Base-by-base conservation (phyloP, 2,888 invertebrate genomes). In the Lithophane leautieri region DNA sequence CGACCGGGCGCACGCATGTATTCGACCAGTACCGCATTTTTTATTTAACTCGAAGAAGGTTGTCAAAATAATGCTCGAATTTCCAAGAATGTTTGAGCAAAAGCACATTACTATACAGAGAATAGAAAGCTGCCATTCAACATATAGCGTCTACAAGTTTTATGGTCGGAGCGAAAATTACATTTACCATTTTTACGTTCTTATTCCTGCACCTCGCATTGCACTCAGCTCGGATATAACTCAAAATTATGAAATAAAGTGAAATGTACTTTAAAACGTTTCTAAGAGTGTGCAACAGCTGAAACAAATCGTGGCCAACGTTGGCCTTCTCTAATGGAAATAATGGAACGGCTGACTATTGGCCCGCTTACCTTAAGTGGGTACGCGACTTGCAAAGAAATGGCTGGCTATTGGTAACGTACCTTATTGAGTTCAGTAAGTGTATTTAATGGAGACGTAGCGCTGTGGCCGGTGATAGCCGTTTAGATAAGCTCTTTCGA, bases 161-260 rank as follows among this genome's bases (percentile, higher is more conserved):
- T 76, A 80, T 67, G 52, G 40, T 47, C 47, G 16, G 58, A 74
- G 69, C 65, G 68, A 79, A 80, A 79, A 73, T 85, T 87, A 86
- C 80, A 77, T 85, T 78, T 82, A 76, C 76, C 73, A 83, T 85
- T 81, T 77, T 73, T 78, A 79, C 73, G 83, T 84, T 73, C 61
- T 62, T 62, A 66, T 85, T 86, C 70, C 83, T 82, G 70, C 80
- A 85, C 83, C 79, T 79, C 70, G 71, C 76, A 81, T 68, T 88
- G 88, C 89, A 87, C 86, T 80, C 85, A 84, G 79, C 83, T 80
- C 80, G 82, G 84, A 87, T 83, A 90, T 92, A 91, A 91, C 90
- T 92, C 90, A 92, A 91, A 92, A 92, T 92, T 93, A 92, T 93
- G 90, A 91, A 92, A 93, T 93, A 92, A 91, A 93, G 93, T 92